Evolutionary conservation across 2,888 invertebrate genomes (phyloP).

Genomic region (Suillia variegata): DNA sequence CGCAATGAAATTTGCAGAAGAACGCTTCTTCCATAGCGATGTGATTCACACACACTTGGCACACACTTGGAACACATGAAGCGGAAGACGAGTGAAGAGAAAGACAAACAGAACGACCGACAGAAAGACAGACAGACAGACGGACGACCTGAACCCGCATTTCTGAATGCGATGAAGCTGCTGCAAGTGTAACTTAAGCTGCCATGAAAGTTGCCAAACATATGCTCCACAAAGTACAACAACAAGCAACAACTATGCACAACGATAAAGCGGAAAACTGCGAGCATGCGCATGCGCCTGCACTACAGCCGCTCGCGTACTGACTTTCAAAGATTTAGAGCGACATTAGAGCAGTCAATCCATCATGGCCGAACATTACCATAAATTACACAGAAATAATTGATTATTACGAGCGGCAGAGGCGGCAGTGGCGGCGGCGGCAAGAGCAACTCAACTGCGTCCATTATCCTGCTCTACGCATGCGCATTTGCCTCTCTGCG

Average conservation of each 20-base stretch:
- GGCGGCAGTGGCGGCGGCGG: conserved; percentile 25
- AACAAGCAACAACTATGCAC: conserved; percentile 19
- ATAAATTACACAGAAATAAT: conserved; percentile 63
- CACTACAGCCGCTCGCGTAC: conserved; percentile 9
- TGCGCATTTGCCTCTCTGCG: conserved; percentile 14
- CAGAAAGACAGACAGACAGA: background rate
- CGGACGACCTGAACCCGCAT: background rate
- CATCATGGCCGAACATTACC: conserved; percentile 62
- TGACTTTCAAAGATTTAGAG: conserved; percentile 57
- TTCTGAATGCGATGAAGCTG: background rate
- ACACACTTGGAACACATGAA: background rate
- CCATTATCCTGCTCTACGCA: conserved; percentile 30
- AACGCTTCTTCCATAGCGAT: background rate
- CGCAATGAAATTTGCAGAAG: background rate
- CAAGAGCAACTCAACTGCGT: background rate
- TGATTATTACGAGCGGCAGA: conserved; percentile 59
- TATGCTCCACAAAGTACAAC: conserved; percentile 15
- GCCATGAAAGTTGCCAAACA: conserved; percentile 42
- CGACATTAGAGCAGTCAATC: conserved; percentile 63
- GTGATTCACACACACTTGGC: background rate
- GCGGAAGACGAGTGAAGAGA: background rate
- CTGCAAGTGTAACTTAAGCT: conserved; percentile 44
- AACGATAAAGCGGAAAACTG: conserved; percentile 6
- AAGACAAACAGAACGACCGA: background rate
- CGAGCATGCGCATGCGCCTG: conserved; percentile 32